These are phyloP conservation scores for Scomber scombrus DNA, from an alignment of 2,113 vertebrate species.

Conservation along the genomic window DNA sequence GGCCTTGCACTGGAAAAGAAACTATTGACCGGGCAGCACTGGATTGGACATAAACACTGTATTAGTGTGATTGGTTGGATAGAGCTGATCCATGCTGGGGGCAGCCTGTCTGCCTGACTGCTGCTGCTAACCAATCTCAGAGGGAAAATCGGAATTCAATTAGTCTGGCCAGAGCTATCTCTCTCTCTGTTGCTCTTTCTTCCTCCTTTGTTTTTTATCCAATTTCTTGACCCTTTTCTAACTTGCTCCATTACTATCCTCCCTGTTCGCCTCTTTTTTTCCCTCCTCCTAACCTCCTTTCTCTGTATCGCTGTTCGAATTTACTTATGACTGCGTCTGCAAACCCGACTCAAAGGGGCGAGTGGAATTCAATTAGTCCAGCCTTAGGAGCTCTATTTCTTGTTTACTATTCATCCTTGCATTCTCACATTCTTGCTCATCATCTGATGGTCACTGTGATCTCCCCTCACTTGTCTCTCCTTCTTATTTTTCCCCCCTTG, in stretches of 20 bases:
- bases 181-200: constrained; percentile 35
- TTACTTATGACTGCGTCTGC: constrained; percentile 44
- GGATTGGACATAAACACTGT: constrained; percentile 78
- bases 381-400: constrained; percentile 35
- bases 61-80: constrained; percentile 80
- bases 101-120: constrained; percentile 73
- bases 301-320: constrained; percentile 26
- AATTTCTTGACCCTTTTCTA: constrained; percentile 47
- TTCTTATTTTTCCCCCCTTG: constrained; percentile 6
- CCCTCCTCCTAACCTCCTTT: constrained; percentile 3
- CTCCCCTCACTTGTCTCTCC: constrained; percentile 16
- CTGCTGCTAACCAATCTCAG: constrained; percentile 78
- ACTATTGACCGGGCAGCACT: constrained; percentile 66
- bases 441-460: constrained; percentile 59
- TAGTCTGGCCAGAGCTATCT: constrained; percentile 68
- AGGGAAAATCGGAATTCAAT: constrained; percentile 81
- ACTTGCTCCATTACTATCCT: constrained; percentile 42
- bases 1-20: constrained; percentile 50
- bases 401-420: constrained; percentile 69
- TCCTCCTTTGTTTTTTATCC: constrained; percentile 67
- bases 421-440: constrained; percentile 54
- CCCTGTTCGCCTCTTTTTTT: constrained; percentile 15
- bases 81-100: constrained; percentile 73
- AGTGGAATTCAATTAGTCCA: constrained; percentile 68
- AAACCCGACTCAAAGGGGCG: constrained; percentile 34